Base-by-base conservation (phyloP, 1,140 invertebrate genomes). In the Drosophila burlai region DNA sequence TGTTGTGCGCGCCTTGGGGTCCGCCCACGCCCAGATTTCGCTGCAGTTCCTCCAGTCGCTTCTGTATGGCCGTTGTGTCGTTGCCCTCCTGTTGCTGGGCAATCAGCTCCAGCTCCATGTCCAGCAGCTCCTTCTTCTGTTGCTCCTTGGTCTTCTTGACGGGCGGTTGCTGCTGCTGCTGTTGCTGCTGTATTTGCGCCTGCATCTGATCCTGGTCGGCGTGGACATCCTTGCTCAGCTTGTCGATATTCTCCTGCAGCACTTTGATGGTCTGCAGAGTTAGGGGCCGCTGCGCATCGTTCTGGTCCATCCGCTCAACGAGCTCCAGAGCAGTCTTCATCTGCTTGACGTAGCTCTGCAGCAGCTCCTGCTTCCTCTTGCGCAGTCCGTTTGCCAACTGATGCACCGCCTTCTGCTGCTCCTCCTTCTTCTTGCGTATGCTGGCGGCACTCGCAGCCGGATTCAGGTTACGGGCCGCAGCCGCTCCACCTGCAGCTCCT, bases 21-120 rank as follows among this genome's bases (percentile, higher is more conserved):
- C 54, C 71, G 7, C 64, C 59, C 10, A 42, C 64, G 7, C 89
- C 87, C 21, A 93, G 74, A 40, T 80, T 93, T n/a, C 92, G 86
- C 68, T 93, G 92, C 18, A 93, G 68, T 58, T 93, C 92, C 62
- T 93, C 91, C 9, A 93, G 60, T 31, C 92, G 79, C 36, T 92
- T 93, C 59, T 93, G 92, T 63, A 93, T 83, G 59, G 81, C 92
- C 10, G 83, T 79, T 8, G 92, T 93, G 50, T 93, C 92, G 45
- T 93, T 93, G 2, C 92, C 92, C 65, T 93, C 92, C 47, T 93
- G 92, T 38, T 93, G 92, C 54, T 93, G 92, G 31, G 91, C 92
- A 64, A 93, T 82, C 2, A 93, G 72, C 69, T 93, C 92, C 47
- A 93, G 62, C 75, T 93, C 92, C 75, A 93, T 91, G 21, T 93